Evolutionary conservation across 2,888 invertebrate genomes (phyloP), one percentile per base, ranked within the genome.

Genomic region (Lithophane socia): DNA sequence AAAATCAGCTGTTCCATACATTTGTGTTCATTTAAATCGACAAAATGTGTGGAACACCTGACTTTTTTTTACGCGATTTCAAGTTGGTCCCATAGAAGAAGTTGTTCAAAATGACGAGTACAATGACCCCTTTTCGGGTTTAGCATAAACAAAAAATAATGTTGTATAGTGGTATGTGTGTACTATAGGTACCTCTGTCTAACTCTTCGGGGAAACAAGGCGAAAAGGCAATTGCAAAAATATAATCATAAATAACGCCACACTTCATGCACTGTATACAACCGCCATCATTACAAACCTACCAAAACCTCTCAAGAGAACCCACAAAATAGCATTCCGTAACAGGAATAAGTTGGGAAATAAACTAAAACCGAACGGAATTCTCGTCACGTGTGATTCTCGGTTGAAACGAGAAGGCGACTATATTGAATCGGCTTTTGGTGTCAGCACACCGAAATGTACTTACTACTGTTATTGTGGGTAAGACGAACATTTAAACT

Each of bases 351-450:
- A 87, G 77, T 84, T 80, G 61, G 52, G 69, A 82, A 83, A 86
- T 82, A 83, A 77, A 83, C 86, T 77, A 68, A 84, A 72, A 76
- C 42, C 37, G 60, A 7, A 56, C 18, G n/a, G 47, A 63, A 88
- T 89, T 89, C 89, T 8, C 74, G 80, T 86, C 89, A 89, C 90
- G 89, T 89, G 78, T 88, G 85, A 87, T 86, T 89, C 84, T 73
- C 66, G 83, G 84, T 83, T 64, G 85, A 75, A 77, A 79, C 80
- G 84, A 77, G 82, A 88, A 88, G 71, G 87, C 86, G 90, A 84
- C 86, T 81, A 85, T 87, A 89, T 89, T 90, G 90, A 88, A 89
- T 86, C 83, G 77, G 80, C 72, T 87, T 83, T 83, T 37, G 52
- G 70, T 77, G 86, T 79, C 84, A 76, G 84, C 65, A 61, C 71